Conservation (phyloP, 2,797 vertebrate genomes). For the Rhinoraja longicauda region DNA sequence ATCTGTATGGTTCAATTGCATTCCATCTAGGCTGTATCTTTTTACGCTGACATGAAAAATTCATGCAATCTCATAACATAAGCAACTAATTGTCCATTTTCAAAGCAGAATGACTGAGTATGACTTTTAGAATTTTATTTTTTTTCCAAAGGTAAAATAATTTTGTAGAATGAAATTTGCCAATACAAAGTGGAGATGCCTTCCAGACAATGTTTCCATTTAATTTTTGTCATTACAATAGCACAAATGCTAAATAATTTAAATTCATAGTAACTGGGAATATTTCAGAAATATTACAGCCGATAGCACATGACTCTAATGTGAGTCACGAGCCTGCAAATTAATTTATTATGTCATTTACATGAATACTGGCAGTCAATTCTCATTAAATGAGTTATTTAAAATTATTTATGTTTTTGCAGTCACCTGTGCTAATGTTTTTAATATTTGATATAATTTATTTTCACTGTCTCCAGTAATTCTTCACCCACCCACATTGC, state of each 20-base stretch:
- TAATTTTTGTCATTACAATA: background rate
- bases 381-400: background rate
- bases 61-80: background rate
- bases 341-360: background rate
- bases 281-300: slow-evolving; percentile 12
- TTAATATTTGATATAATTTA: background rate
- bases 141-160: background rate
- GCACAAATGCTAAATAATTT: background rate
- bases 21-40: background rate
- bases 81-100: background rate
- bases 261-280: background rate
- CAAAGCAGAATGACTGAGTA: background rate
- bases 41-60: background rate
- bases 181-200: background rate
- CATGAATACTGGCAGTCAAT: background rate
- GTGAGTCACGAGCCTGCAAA: background rate
- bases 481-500: background rate
- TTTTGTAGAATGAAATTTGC: background rate
- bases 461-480: background rate
- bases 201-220: background rate
- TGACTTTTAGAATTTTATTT: background rate
- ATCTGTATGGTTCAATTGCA: background rate
- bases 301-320: background rate
- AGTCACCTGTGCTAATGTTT: background rate
- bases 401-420: background rate